Evolutionary conservation across 35 echinoderm and acorn worm species (phyloP), one percentile per base, ranked within the genome.

Genomic region (Chiridota heheva): DNA sequence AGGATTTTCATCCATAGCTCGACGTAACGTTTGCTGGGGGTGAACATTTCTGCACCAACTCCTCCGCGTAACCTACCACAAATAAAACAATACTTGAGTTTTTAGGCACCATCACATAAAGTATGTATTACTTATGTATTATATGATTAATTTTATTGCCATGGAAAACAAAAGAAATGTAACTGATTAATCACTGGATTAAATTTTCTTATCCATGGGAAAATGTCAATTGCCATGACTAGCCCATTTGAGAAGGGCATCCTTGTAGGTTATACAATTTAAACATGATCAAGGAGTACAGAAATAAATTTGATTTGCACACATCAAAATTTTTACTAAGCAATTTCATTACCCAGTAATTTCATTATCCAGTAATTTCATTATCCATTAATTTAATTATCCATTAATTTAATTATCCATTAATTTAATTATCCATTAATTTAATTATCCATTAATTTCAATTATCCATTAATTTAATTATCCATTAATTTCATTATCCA

Each of bases 1-100:
- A 31, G 60, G 71, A 48, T 98, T 91, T 5, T 72, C 80, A 47
- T 92, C 73, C 95, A 98, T 98, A 12, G 95, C 95, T 30, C 62
- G 70, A 61, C 95, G 88, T 26, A 98, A 88, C 24, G 95, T 98
- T 34, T 87, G 85, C 40, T 89, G 80, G 30, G 95, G 89, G 47
- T 98, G 80, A 26, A 38, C 49, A 67, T 98, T 98, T 3, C 95
- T 89, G 34, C 78, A 82, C 95, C 95, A 98, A 66, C 88, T 91
- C 10, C 95, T 65, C 7, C 95, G 75, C 15, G 84, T 73, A 48
- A 98, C 95, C 95, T 98, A 28, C 2, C 16, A 60, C 75, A 16
- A 13, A 28, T 0, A 25, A 81, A 29, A 20, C 46, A 69, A 36
- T n/a, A 58, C 7, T 36, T 55, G 32, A 0, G 34, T 40, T 30